phyloP scores from a whole-genome alignment of 37 sponge, comb jelly and placozoan species.

The Bolinopsis microptera region DNA sequence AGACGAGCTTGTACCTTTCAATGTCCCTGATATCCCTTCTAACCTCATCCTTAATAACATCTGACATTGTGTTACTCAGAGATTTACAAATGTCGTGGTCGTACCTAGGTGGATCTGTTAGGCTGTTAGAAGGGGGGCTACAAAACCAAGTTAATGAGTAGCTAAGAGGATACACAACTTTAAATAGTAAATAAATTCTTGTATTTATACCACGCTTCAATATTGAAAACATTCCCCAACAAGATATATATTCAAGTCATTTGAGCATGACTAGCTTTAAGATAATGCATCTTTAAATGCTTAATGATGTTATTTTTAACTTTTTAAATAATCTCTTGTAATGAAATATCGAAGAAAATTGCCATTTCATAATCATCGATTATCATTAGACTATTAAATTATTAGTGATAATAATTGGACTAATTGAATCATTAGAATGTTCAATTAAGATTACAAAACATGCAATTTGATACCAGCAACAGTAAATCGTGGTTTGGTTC shows the following conservation, averaged over 20 bases:
- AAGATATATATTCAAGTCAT: no score
- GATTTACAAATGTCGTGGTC: conserved; percentile 33
- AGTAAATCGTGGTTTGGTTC: no score
- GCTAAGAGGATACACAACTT: no score
- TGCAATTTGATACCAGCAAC: not conserved
- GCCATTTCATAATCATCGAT: no score
- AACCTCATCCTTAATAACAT: conserved; percentile 17
- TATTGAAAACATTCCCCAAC: no score
- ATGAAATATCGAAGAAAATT: not conserved
- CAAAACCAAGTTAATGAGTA: no score
- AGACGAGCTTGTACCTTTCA: conserved; percentile 6
- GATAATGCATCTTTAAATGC: no score
- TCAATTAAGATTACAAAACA: not conserved
- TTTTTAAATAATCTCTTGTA: not conserved
- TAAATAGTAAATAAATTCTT: not conserved
- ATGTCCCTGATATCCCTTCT: conserved; percentile 45
- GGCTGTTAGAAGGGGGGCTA: not conserved
- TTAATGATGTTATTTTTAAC: no score
- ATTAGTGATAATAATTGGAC: no score
- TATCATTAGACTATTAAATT: no score
- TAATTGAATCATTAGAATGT: not conserved
- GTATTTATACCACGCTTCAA: not conserved
- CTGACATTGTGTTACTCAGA: not conserved
- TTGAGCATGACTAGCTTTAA: no score
- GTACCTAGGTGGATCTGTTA: conserved; percentile 17